Conservation (phyloP, 2,888 invertebrate species). For the Keiferia lycopersicella region DNA sequence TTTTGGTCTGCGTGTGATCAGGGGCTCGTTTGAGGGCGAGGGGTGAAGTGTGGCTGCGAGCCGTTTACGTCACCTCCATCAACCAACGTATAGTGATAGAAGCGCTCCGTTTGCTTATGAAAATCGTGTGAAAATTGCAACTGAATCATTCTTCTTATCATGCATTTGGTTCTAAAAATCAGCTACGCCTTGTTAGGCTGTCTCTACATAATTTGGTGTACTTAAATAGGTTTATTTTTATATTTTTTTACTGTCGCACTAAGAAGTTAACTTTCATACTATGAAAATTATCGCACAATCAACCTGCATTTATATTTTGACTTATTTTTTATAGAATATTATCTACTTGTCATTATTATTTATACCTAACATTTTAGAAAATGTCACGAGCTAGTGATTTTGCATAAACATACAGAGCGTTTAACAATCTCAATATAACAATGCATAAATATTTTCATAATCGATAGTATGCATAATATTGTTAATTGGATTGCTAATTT, state of each 20-base stretch:
- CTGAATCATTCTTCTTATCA: too few relatives aligned
- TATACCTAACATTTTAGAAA: neutral
- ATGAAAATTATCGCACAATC: neutral
- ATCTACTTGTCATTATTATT: neutral
- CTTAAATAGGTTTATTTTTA: too few relatives aligned
- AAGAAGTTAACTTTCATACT: too few relatives aligned
- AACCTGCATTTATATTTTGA: neutral
- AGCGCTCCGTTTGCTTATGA: slow-evolving; percentile 9
- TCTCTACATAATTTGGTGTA: neutral
- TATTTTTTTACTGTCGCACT: neutral
- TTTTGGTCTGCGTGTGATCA: slow-evolving; percentile 28
- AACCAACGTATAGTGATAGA: slow-evolving; percentile 27
- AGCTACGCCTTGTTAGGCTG: neutral
- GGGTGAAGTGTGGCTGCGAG: slow-evolving; percentile 28
- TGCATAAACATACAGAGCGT: slow-evolving; percentile 37
- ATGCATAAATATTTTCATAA: slow-evolving; percentile 76
- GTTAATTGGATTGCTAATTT: slow-evolving; percentile 79
- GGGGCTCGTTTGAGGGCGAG: slow-evolving; percentile 27
- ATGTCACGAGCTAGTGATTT: neutral
- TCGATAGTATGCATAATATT: slow-evolving; percentile 78
- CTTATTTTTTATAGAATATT: neutral
- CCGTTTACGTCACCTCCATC: slow-evolving; percentile 30
- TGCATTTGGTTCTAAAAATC: too few relatives aligned
- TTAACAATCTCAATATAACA: slow-evolving; percentile 61
- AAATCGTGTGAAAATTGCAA: neutral